These are phyloP conservation scores for Megaleporinus macrocephalus DNA, from an alignment of 2,113 vertebrate genomes.

Conservation along the genomic window DNA sequence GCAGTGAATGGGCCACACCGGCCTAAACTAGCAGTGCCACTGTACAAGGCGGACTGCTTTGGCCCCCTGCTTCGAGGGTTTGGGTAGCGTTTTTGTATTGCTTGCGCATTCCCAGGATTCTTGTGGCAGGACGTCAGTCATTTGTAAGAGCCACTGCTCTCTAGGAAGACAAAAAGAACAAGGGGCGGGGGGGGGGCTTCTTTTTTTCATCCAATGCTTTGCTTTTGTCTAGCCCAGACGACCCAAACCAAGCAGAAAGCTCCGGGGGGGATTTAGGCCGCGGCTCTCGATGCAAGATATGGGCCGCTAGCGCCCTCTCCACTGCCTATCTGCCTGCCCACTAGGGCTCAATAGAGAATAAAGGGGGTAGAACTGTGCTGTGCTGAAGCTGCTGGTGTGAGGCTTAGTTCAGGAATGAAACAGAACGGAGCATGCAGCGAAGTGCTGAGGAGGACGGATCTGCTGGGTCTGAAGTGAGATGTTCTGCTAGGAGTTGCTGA, in stretches of 20 bases:
- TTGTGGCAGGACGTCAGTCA: slow-evolving; percentile 60
- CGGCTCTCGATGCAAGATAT: background rate
- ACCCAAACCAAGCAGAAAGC: slow-evolving; percentile 7
- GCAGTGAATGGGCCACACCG: background rate
- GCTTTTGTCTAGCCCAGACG: slow-evolving; percentile 15
- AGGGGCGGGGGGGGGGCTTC: background rate
- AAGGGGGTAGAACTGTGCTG: background rate
- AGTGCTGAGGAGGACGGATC: background rate
- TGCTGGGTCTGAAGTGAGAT: background rate
- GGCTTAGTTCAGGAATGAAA: background rate
- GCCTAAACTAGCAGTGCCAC: slow-evolving; percentile 5
- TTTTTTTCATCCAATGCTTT: background rate
- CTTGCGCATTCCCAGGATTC: slow-evolving; percentile 59
- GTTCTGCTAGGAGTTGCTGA: background rate
- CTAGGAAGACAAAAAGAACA: slow-evolving; percentile 35
- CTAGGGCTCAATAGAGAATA: background rate
- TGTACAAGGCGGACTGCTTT: slow-evolving; percentile 5
- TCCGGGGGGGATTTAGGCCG: background rate
- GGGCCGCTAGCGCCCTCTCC: background rate
- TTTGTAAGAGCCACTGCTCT: slow-evolving; percentile 27
- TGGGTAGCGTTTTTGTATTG: slow-evolving; percentile 40
- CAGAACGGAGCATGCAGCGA: background rate
- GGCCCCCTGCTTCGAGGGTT: slow-evolving; percentile 28
- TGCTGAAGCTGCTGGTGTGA: background rate
- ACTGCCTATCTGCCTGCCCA: background rate